Evolutionary conservation across 2,797 vertebrate genomes (phyloP), one percentile per base, ranked within the genome.

Genomic region (Lepus townsendii): DNA sequence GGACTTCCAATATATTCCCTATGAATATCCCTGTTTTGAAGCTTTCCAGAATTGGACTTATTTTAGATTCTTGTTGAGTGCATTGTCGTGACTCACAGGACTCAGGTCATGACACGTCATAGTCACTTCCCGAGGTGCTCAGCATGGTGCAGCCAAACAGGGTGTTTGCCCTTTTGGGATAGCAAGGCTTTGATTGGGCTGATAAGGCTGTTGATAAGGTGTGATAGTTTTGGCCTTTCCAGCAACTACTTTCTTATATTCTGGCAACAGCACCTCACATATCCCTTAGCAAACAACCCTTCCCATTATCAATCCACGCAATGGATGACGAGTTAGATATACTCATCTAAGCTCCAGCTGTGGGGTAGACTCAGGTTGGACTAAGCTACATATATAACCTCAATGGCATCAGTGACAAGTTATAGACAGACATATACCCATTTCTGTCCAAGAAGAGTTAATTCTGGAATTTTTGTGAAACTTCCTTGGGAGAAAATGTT

Each of bases 11-110:
- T 57, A 89, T 73, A 87, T 42, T 83, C 17, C 62, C 20, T 22
- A 17, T 73, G 72, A 94, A 80, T 86, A 89, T 38, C 26, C 38
- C 75, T 75, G n/a, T 63, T 87, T 85, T 62, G 79, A 82, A 86
- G 95, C 88, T 80, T 80, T 73, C 88, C 72, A 95, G 75, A 83
- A 2, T 60, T 83, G 66, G 5, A 60, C 69, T 95, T 91, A 78
- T 71, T 75, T 90, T 30, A 68, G 19, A 90, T 24, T 87, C 85
- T n/a, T 72, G 24, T 83, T 57, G 75, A 92, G 19, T 66, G 30
- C 69, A 19, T 32, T 50, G 50, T 27, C 26, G 10, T 20, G 24
- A 11, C 8, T 14, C 11, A 20, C 0, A 30, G 54, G 69, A 62
- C 17, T 0, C 2, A 1, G 27, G 80, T 66, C 16, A 2, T 10